These are phyloP conservation scores for Homalodisca vitripennis DNA, from an alignment of 1,140 invertebrate species.

Conservation along the genomic window DNA sequence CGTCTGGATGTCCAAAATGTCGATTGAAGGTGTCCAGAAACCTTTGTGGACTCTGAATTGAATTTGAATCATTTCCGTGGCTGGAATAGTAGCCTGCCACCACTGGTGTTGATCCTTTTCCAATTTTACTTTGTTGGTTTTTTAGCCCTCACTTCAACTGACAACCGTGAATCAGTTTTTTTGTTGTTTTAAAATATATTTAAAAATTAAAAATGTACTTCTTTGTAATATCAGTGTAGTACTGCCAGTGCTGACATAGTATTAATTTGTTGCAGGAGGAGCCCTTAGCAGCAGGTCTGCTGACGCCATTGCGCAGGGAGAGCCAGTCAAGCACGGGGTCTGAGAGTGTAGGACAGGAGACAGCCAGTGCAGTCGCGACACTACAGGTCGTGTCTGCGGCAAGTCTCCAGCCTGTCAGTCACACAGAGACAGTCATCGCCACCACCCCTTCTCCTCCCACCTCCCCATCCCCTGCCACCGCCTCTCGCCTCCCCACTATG, in stretches of 20 bases:
- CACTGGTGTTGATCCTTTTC: too few species aligned
- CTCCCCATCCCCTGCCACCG: slow-evolving; percentile 31
- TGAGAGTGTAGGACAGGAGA: slow-evolving; percentile 45
- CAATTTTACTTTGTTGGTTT: too few species aligned
- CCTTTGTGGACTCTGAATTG: too few species aligned
- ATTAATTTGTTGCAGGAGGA: slow-evolving; percentile 31
- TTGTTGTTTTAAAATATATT: too few species aligned
- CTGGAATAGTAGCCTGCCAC: too few species aligned
- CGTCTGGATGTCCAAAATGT: too few species aligned
- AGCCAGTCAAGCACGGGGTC: slow-evolving; percentile 26
- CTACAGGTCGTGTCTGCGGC: slow-evolving; percentile 54
- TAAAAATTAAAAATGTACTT: background rate
- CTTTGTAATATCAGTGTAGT: too few species aligned
- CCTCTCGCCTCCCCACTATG: slow-evolving; percentile 59
- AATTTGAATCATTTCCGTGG: too few species aligned
- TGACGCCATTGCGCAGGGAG: slow-evolving; percentile 35
- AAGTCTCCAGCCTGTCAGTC: slow-evolving; percentile 49
- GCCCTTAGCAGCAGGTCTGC: slow-evolving; percentile 31
- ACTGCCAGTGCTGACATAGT: too few species aligned
- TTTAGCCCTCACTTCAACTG: too few species aligned
- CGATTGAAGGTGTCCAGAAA: too few species aligned
- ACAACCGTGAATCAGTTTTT: too few species aligned
- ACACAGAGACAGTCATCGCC: slow-evolving; percentile 47
- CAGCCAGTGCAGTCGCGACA: slow-evolving; percentile 53
- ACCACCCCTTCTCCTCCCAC: slow-evolving; percentile 46